A percentile compares a stretch with the other conserved stretches of the same genome.
Conservation (phyloP, 2,113 vertebrate genomes). For the Otis tarda region DNA sequence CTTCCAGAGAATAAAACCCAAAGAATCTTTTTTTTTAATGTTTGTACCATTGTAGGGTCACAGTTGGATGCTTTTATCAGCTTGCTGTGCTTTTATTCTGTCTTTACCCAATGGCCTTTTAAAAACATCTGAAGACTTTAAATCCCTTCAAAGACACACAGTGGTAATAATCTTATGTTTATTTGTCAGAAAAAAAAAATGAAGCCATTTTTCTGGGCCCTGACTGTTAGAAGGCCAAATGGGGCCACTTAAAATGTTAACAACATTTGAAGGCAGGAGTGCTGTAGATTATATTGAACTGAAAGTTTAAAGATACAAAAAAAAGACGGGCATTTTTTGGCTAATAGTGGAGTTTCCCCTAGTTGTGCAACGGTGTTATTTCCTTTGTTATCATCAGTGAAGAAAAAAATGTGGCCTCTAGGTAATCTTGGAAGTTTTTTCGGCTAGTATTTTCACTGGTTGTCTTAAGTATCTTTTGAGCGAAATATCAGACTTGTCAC, state of each 20-base stretch:
- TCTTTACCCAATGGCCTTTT: slow-evolving; percentile 35
- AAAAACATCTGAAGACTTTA: slow-evolving; percentile 43
- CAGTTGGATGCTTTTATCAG: slow-evolving; percentile 40
- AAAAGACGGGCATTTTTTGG: background rate
- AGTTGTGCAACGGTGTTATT: background rate
- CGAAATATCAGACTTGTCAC: background rate
- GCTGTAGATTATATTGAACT: background rate
- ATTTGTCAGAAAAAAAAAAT: slow-evolving; percentile 4
- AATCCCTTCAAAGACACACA: background rate
- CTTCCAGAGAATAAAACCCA: background rate
- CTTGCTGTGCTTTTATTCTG: slow-evolving; percentile 47
- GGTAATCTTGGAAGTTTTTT: background rate
- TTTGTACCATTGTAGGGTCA: slow-evolving; percentile 22
- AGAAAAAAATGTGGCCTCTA: background rate
- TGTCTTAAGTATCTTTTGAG: background rate
- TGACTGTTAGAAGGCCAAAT: background rate
- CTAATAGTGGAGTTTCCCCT: background rate
- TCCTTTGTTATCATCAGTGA: background rate
- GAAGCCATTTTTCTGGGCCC: slow-evolving; percentile 2
- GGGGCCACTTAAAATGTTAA: background rate
- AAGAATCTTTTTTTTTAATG: background rate
- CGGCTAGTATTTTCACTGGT: background rate
- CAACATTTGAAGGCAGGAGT: background rate
- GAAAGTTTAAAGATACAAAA: background rate
- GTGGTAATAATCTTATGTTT: slow-evolving; percentile 33